These are phyloP conservation scores for Sebastes jordani DNA, from an alignment of 2,797 vertebrate species.

Conservation along the genomic window DNA sequence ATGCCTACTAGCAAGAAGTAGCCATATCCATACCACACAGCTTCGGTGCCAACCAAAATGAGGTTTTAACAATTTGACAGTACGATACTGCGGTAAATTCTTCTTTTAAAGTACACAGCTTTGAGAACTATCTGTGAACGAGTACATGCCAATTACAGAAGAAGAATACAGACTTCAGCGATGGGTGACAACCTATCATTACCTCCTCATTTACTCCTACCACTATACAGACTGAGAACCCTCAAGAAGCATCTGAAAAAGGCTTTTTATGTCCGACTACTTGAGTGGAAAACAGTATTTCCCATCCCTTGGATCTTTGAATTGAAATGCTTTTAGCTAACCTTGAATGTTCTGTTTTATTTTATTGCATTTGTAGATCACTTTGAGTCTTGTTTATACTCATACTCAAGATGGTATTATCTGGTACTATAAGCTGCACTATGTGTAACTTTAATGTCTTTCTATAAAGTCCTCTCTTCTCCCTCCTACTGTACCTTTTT, in stretches of 20 bases:
- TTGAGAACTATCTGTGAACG: background rate
- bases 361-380: background rate
- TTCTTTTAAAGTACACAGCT: background rate
- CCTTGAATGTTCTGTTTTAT: background rate
- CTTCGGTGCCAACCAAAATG: background rate
- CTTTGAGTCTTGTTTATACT: background rate
- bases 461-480: background rate
- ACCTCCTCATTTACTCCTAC: slow-evolving; percentile 13
- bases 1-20: background rate
- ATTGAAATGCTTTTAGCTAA: background rate
- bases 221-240: slow-evolving; percentile 3
- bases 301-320: background rate
- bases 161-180: background rate
- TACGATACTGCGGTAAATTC: background rate
- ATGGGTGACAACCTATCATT: slow-evolving; percentile 35
- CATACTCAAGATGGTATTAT: background rate
- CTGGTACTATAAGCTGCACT: background rate
- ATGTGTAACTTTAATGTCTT: background rate
- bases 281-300: background rate
- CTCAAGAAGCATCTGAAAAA: background rate
- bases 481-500: background rate
- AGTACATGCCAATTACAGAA: background rate
- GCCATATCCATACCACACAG: background rate
- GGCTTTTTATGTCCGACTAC: background rate
- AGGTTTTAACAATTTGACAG: background rate